Conservation (phyloP, 2,797 vertebrate genomes). For the Danio tinwini region DNA sequence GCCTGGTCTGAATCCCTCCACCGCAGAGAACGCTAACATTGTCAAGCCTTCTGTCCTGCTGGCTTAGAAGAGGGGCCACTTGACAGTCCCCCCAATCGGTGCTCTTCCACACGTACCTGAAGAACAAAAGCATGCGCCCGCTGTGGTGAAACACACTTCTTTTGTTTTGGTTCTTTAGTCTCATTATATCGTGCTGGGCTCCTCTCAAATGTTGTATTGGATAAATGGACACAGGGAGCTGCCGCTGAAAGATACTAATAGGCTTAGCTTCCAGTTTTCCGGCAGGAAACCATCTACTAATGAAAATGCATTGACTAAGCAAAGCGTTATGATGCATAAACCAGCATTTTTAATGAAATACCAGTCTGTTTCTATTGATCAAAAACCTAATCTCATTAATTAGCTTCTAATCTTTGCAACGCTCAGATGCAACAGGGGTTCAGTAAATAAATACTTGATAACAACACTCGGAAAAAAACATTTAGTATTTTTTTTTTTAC, state of each 20-base stretch:
- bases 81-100: constrained; percentile 92
- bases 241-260: constrained; percentile 48
- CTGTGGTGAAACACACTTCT: constrained; percentile 27
- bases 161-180: constrained; percentile 31
- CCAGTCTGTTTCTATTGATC: constrained; percentile 79
- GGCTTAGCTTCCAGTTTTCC: constrained; percentile 30
- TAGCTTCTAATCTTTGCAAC: constrained; percentile 74
- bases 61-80: constrained; percentile 83
- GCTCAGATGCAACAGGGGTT: constrained; percentile 69
- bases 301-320: constrained; percentile 70
- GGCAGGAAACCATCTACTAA: constrained; percentile 52
- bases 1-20: constrained; percentile 89
- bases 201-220: constrained; percentile 3
- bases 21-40: constrained; percentile 83
- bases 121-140: constrained; percentile 32
- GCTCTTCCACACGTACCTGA: constrained; percentile 91
- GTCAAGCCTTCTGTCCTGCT: constrained; percentile 75
- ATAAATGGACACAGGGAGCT: constrained; percentile 10
- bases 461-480: constrained; percentile 31
- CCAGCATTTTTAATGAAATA: constrained; percentile 72
- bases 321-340: constrained; percentile 72
- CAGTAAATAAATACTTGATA: constrained; percentile 64
- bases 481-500: constrained; percentile 17
- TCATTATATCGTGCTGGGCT: constrained; percentile 30
- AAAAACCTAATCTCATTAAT: constrained; percentile 77